Evolutionary conservation across 2,113 vertebrate species (phyloP).

Genomic region (Agapornis roseicollis): DNA sequence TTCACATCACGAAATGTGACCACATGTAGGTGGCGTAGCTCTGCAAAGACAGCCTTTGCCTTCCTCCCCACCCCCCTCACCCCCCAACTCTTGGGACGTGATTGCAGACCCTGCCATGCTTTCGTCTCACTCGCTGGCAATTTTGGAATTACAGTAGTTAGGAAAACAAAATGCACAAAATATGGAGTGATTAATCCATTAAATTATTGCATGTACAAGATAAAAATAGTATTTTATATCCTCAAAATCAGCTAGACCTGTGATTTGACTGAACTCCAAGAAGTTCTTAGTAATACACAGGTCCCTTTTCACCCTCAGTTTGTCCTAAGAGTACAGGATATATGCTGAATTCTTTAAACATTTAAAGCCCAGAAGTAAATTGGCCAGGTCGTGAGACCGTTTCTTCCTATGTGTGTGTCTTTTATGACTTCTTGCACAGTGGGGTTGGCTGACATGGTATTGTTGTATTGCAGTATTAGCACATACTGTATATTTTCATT

Average conservation of each 20-base stretch:
- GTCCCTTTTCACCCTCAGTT: not conserved
- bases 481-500: not conserved
- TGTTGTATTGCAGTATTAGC: not conserved
- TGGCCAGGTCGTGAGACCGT: not conserved
- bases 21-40: not conserved
- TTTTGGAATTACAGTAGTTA: not conserved
- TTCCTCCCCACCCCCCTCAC: not conserved
- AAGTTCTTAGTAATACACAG: not conserved
- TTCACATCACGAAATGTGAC: not conserved
- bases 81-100: accelerated
- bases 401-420: not conserved
- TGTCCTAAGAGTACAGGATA: not conserved
- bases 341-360: not conserved
- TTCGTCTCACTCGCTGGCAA: not conserved
- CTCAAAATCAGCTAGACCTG: not conserved
- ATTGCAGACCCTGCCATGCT: not conserved
- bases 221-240: not conserved
- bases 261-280: not conserved
- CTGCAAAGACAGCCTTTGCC: not conserved
- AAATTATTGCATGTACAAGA: not conserved
- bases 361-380: not conserved
- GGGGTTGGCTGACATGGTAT: not conserved
- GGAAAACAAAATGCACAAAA: not conserved
- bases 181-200: not conserved
- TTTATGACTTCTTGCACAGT: not conserved